phyloP scores from a whole-genome alignment of 2,113 vertebrate species.

The Tinamus guttatus region DNA sequence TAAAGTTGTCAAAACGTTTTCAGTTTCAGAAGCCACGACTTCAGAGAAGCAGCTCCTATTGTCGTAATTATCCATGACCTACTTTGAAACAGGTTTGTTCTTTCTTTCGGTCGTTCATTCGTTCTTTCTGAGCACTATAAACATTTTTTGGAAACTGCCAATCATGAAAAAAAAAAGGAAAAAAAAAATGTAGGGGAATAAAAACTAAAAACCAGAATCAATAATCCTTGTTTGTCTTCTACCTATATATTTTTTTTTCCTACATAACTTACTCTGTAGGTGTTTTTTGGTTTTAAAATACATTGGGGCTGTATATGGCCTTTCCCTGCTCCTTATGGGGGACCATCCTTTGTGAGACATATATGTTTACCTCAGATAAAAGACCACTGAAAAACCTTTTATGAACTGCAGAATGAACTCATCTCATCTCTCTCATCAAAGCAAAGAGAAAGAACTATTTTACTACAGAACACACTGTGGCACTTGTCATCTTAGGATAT shows the following conservation, averaged over 20 bases:
- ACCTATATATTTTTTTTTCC: neutral
- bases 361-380: neutral
- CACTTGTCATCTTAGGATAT: too few relatives aligned
- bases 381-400: too few relatives aligned
- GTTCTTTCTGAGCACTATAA: neutral
- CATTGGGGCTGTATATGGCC: neutral
- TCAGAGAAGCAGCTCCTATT: conserved; percentile 41
- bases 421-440: too few relatives aligned
- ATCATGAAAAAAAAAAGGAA: neutral
- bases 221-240: neutral
- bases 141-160: neutral
- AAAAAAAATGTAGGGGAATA: neutral
- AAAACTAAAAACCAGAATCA: neutral
- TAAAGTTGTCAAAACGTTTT: conserved; percentile 54
- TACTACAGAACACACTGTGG: too few relatives aligned
- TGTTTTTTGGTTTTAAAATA: neutral
- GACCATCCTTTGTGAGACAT: neutral
- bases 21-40: conserved; percentile 32
- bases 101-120: accelerated
- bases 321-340: neutral
- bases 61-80: conserved; percentile 19
- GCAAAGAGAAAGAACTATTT: too few relatives aligned
- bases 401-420: too few relatives aligned
- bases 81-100: neutral
- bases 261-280: neutral